A percentile compares a stretch with the other conserved stretches of the same genome.
Conservation (phyloP, 2,797 vertebrate genomes). For the Chaenodraco wilsoni region DNA sequence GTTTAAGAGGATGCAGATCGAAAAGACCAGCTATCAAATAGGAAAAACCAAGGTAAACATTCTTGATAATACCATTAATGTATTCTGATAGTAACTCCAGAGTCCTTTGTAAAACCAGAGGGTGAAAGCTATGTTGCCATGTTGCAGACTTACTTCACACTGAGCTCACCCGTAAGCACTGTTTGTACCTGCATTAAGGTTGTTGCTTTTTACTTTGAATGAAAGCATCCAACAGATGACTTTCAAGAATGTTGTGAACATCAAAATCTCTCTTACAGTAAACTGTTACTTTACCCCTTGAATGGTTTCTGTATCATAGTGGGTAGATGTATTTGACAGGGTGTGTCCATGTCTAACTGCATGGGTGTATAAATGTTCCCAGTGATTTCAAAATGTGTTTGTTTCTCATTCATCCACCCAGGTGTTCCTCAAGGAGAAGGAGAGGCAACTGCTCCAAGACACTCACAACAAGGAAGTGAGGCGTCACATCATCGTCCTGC, state of each 20-base stretch:
- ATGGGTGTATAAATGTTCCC: not conserved
- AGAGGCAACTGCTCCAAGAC: conserved; percentile 88
- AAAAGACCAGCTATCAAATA: conserved; percentile 89
- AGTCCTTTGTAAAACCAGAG: not conserved
- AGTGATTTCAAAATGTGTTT: conserved; percentile 1
- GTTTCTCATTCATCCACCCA: conserved; percentile 57
- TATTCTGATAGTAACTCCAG: not conserved
- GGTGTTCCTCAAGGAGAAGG: conserved; percentile 93
- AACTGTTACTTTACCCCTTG: not conserved
- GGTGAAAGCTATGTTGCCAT: not conserved
- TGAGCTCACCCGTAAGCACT: not conserved
- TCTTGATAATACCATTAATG: not conserved
- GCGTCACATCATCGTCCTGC: conserved; percentile 88
- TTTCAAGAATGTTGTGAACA: not conserved
- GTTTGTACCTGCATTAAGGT: not conserved
- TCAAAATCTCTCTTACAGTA: not conserved
- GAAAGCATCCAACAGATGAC: not conserved
- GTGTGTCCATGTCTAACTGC: no score
- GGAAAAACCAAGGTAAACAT: conserved; percentile 90
- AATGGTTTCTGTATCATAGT: no score
- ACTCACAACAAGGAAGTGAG: conserved; percentile 89
- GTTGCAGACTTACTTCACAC: not conserved
- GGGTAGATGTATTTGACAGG: no score
- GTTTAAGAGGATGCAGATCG: conserved; percentile 84
- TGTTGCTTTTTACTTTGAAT: not conserved